Base-by-base conservation (phyloP, 2,888 invertebrate species). In the Capitulum mitella region DNA sequence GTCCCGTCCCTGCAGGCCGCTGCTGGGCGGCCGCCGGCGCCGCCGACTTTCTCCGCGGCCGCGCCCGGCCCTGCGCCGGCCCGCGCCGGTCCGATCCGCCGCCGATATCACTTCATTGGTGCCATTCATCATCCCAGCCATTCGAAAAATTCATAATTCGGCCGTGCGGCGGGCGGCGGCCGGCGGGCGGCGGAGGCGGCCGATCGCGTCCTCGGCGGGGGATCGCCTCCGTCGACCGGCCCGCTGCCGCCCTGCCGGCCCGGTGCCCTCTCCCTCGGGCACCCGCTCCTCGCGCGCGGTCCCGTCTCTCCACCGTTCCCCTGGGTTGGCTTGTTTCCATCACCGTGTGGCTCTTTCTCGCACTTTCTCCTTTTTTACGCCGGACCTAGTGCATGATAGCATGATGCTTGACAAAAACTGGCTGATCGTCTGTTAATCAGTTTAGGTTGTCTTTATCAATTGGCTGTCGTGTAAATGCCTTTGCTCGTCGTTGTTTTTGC, bases 11-110 rank as follows among this genome's bases (percentile, higher is more conserved):
- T 22, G n/a, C 43, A 12, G 1, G 58, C 10, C 58, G 19, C 1
- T 22, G 58, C 29, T n/a, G 29, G 2, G 58, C 29, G 1, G 58
- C 10, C 29, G 58, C 58, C n/a, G 12, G n/a, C 58, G 6, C 3
- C 29, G 58, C 10, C 29, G 37, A 26, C 70, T 70, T 70, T 70
- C 70, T 70, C 70, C 22, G 70, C 26, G 37, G 70, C 40, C 26
- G 70, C 40, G 37, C 6, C 32, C 37, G 10, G 34, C 37, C 6
- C 58, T 86, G 5, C 43, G 6, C 43, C 58, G 10, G 3, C 85
- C 89, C 88, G 34, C 89, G 86, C 81, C 88, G 87, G 64, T 89
- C 89, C 87, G 87, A 40, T 85, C 83, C 19, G 87, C 87, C 1
- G 89, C 86, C 12, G 86, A 84, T 81, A 86, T 86, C 51, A 84